Base-by-base conservation (phyloP, 1,140 invertebrate species). In the Lasaia peninsularis region DNA sequence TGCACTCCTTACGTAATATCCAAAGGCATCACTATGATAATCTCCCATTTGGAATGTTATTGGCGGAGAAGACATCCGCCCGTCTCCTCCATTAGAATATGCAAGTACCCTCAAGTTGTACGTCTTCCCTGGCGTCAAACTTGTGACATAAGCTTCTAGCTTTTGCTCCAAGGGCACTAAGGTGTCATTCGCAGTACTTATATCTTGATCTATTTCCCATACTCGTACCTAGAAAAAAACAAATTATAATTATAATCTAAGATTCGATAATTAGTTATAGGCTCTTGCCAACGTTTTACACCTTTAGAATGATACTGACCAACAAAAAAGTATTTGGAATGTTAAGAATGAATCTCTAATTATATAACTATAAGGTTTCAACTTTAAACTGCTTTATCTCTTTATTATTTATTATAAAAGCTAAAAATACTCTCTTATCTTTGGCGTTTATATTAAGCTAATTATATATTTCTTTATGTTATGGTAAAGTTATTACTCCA, bases 41-140 rank as follows among this genome's bases (percentile, higher is more conserved):
- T 91, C 91, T 80, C 95, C 95, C 95, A 96, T 96, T 90, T 95
- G 94, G 88, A 98, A 98, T 65, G 93, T 93, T 64, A 95, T 91
- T 2, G 95, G 92, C 0, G 97, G 97, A 62, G 97, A 98, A 48
- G 97, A 98, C 96, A 98, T 98, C 53, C 97, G 93, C 0, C 98
- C 98, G 80, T 98, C 97, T 0, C 98, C 98, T 21, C 98, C 98
- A 65, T 95, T 94, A 20, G 97, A 98, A 87, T 93, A 99, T 0
- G 95, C 98, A 7, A 98, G 90, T 0, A 99, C 96, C 80, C 98
- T 91, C 71, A 99, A 90, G 67, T 95, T 93, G 75, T 99, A 99
- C 0, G 92, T 91, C 83, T 97, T 97, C 16, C 96, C 96, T 1
- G 96, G 95, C 4, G 94, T 93, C 7, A 99, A 89, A 73, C 93